Evolutionary conservation across 37 sponge, comb jelly and placozoan genomes (phyloP).

Genomic region (Chondrosia reniformis): DNA sequence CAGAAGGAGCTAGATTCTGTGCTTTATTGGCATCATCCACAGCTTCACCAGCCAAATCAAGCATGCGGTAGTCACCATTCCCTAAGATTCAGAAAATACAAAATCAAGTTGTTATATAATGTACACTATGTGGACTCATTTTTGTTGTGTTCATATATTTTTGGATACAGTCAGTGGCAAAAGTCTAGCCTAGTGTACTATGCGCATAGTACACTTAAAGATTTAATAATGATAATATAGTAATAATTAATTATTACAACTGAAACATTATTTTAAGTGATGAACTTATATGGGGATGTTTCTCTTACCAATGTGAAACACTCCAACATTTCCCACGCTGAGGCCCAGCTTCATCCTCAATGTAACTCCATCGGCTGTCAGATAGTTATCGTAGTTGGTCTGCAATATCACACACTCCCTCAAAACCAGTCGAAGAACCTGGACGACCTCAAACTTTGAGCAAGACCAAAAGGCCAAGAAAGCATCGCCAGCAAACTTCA

Average conservation of each 20-base stretch:
- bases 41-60: slow-evolving; percentile 77
- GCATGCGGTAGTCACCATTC: slow-evolving; percentile 43
- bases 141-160: too few species aligned
- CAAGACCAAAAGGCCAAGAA: slow-evolving; percentile 84
- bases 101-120: too few species aligned
- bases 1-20: slow-evolving; percentile 61
- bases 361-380: slow-evolving; percentile 44
- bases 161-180: too few species aligned
- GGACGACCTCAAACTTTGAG: slow-evolving; percentile 40
- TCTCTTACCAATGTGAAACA: slow-evolving; percentile 42
- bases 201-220: too few species aligned
- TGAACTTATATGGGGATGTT: too few species aligned
- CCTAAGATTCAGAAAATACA: too few species aligned
- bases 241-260: too few species aligned
- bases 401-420: slow-evolving; percentile 68
- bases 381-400: slow-evolving; percentile 67
- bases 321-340: slow-evolving; percentile 59
- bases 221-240: too few species aligned
- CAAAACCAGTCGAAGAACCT: slow-evolving; percentile 47
- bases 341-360: slow-evolving; percentile 77
- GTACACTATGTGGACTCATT: too few species aligned
- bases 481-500: slow-evolving; percentile 97
- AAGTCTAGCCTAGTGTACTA: too few species aligned
- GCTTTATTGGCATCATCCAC: slow-evolving; percentile 84
- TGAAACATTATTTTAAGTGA: too few species aligned